Evolutionary conservation across 2,888 invertebrate genomes (phyloP).

Genomic region (Chymomyza caudatula): DNA sequence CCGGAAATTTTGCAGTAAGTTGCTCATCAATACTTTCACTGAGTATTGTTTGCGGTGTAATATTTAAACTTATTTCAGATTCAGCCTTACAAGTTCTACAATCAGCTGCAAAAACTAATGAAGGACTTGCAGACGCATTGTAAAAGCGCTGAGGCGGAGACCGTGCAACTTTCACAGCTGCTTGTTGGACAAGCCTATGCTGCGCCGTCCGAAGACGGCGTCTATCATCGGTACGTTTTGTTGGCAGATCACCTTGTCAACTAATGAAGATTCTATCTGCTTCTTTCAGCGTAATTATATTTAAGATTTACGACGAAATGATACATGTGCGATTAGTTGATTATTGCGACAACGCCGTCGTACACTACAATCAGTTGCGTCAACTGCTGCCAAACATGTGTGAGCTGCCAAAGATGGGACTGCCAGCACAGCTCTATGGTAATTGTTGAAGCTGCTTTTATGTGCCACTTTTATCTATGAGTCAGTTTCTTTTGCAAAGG

Average conservation of each 20-base stretch:
- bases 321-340: conserved; percentile 83
- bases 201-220: conserved; percentile 80
- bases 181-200: conserved; percentile 84
- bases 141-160: conserved; percentile 78
- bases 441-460: background rate
- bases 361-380: conserved; percentile 80
- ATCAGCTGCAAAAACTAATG: conserved; percentile 82
- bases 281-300: conserved; percentile 79
- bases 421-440: conserved; percentile 83
- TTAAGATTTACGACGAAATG: conserved; percentile 80
- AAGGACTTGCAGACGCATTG: conserved; percentile 82
- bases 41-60: background rate
- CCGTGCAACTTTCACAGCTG: conserved; percentile 71
- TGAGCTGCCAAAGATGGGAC: conserved; percentile 82
- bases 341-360: conserved; percentile 82
- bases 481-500: conserved; percentile 72
- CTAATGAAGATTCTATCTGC: background rate
- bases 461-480: background rate
- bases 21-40: background rate
- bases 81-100: conserved; percentile 79
- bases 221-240: conserved; percentile 85
- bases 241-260: background rate
- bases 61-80: conserved; percentile 72
- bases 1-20: conserved; percentile 78
- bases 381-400: conserved; percentile 80